Evolutionary conservation across 2,888 invertebrate species (phyloP).

Genomic region (Drosophila falleni): DNA sequence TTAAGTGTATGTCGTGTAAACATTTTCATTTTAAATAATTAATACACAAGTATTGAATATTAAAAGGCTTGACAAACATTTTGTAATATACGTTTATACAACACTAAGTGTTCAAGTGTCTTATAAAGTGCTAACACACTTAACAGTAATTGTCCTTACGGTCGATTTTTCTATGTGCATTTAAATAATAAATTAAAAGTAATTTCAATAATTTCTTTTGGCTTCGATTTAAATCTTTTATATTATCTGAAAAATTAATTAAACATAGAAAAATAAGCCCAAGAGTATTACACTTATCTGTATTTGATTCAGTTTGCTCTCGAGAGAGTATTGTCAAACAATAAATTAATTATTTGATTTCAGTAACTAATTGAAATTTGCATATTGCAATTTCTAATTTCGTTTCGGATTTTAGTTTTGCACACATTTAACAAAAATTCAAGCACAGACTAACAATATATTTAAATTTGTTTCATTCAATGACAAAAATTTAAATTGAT

Average conservation of each 20-base stretch:
- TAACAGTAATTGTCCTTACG: neutral
- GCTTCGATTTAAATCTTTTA: neutral
- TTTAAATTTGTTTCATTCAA: neutral
- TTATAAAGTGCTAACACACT: constrained; percentile 29
- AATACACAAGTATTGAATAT: constrained; percentile 72
- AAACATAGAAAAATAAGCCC: neutral
- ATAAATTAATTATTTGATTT: constrained; percentile 26
- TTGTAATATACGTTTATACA: constrained; percentile 5
- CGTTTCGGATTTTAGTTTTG: constrained; percentile 1
- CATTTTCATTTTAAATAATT: constrained; percentile 76
- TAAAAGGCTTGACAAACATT: constrained; percentile 28
- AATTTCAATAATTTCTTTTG: too few relatives aligned
- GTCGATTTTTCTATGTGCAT: too few relatives aligned
- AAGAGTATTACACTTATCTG: neutral
- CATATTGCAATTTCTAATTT: constrained; percentile 22
- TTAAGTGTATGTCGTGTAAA: constrained; percentile 60
- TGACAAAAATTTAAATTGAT: neutral
- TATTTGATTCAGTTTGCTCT: neutral
- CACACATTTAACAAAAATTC: neutral
- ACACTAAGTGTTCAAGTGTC: constrained; percentile 12
- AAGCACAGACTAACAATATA: neutral
- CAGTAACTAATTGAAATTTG: constrained; percentile 7
- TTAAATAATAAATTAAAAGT: too few relatives aligned
- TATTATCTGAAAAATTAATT: neutral
- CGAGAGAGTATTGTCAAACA: constrained; percentile 1